phyloP scores from a whole-genome alignment of 2,113 vertebrate genomes.

The Strigops habroptila region DNA sequence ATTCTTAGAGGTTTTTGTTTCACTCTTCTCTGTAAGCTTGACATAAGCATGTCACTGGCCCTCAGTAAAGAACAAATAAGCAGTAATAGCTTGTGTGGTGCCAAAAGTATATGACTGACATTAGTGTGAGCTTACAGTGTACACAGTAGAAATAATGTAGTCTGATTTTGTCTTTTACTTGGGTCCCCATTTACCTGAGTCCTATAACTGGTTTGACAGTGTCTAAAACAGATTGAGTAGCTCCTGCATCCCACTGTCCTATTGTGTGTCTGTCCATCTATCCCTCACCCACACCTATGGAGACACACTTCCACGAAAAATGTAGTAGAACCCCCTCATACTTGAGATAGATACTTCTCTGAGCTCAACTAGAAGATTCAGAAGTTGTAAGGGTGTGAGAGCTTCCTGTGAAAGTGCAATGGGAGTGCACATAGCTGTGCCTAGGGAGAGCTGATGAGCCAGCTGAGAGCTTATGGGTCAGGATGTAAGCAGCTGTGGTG shows the following conservation, averaged over 20 bases:
- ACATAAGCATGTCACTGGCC: neutral
- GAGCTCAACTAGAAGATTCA: neutral
- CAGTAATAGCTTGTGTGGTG: neutral
- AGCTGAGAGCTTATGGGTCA: neutral
- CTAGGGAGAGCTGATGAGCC: neutral
- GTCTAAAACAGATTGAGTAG: neutral
- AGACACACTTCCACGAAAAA: neutral
- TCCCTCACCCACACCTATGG: neutral
- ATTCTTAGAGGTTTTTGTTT: neutral
- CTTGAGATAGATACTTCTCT: neutral
- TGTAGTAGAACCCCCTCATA: neutral
- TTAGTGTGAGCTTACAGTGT: neutral
- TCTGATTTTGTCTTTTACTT: neutral
- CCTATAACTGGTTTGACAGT: neutral
- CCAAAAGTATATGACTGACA: neutral
- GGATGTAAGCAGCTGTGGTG: neutral
- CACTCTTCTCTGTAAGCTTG: neutral
- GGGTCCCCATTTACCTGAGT: neutral
- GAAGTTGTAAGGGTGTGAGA: neutral
- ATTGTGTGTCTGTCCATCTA: rapidly evolving
- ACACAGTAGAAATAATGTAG: neutral
- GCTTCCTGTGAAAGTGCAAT: neutral
- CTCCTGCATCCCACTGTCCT: neutral
- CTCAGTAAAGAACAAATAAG: neutral
- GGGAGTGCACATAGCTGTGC: neutral